Percentiles rank a stretch among this genome's conserved stretches.
These are phyloP conservation scores for Drosophila carrolli DNA, from an alignment of 1,140 invertebrate species.

Conservation along the genomic window DNA sequence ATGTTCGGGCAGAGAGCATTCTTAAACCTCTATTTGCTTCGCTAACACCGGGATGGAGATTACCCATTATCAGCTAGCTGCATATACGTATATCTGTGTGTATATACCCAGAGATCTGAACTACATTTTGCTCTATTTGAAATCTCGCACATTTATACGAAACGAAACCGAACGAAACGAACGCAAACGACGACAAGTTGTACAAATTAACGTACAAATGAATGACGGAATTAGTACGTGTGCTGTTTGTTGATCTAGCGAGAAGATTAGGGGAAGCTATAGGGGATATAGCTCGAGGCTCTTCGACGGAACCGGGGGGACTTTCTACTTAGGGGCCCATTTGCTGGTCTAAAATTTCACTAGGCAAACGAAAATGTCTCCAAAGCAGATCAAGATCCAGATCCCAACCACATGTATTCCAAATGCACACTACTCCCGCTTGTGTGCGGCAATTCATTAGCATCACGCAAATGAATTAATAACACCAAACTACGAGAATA, in stretches of 20 bases:
- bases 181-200: slow-evolving; percentile 59
- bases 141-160: slow-evolving; percentile 77
- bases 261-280: slow-evolving; percentile 13
- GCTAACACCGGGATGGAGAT: slow-evolving; percentile 46
- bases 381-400: slow-evolving; percentile 2
- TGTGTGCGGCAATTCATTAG: slow-evolving; percentile 66
- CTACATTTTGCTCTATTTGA: slow-evolving; percentile 78
- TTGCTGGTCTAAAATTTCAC: slow-evolving; percentile 1
- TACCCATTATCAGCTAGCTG: slow-evolving; percentile 60
- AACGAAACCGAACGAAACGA: slow-evolving; percentile 55
- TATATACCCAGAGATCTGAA: slow-evolving; percentile 62
- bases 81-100: slow-evolving; percentile 18
- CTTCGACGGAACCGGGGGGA: not conserved
- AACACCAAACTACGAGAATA: slow-evolving; percentile 76
- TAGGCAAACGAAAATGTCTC: slow-evolving; percentile 21
- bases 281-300: slow-evolving; percentile 13
- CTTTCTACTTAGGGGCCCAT: slow-evolving; percentile 16
- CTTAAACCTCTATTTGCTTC: slow-evolving; percentile 46
- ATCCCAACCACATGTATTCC: slow-evolving; percentile 3
- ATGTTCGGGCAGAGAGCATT: slow-evolving; percentile 13
- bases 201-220: slow-evolving; percentile 81
- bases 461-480: slow-evolving; percentile 75
- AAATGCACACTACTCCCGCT: slow-evolving; percentile 16
- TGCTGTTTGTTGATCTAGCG: slow-evolving; percentile 52
- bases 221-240: slow-evolving; percentile 79